Conservation (phyloP, 2,797 vertebrate genomes). For the Phrynocephalus guinanensis region DNA sequence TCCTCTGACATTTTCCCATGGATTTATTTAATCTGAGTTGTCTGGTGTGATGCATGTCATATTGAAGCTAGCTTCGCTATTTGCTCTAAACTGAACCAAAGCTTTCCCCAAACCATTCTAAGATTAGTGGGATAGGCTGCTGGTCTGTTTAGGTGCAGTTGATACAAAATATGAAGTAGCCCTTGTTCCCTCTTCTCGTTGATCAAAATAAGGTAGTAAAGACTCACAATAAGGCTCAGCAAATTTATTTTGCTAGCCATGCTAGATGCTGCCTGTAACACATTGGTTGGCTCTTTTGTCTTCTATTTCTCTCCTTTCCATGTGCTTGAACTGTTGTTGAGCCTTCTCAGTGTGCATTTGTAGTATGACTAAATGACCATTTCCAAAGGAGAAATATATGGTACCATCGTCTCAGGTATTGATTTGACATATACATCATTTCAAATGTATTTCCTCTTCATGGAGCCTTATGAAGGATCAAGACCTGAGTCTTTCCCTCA, state of each 20-base stretch:
- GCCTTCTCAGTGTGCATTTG: background rate
- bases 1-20: background rate
- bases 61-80: background rate
- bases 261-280: background rate
- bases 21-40: background rate
- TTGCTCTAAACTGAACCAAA: background rate
- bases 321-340: background rate
- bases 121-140: background rate
- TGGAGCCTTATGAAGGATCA: background rate
- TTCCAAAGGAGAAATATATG: background rate
- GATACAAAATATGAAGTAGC: background rate
- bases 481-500: background rate
- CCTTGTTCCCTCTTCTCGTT: background rate
- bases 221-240: background rate
- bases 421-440: background rate
- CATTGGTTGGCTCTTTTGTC: background rate
- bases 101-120: background rate
- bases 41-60: background rate
- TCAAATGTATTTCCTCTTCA: background rate
- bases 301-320: background rate
- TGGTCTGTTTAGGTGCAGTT: no score
- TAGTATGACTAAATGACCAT: background rate
- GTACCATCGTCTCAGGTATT: no score
- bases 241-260: background rate
- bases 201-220: background rate